phyloP scores from a whole-genome alignment of 2,888 invertebrate genomes.

The Chydorus sphaericus region DNA sequence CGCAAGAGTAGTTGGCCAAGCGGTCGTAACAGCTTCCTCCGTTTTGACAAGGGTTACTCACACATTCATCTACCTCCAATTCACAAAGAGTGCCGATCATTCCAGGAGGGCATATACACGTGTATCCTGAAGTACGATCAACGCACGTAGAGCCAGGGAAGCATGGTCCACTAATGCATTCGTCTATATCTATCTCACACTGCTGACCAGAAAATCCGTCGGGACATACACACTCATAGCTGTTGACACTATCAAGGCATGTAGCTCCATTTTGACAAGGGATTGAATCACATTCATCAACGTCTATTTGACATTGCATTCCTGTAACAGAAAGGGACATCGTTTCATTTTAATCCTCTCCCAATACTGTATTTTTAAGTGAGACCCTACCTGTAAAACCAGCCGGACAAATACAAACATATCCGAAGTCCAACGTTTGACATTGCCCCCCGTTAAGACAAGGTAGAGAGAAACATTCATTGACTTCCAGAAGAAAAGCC shows the following conservation, averaged over 20 bases:
- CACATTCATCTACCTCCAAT: constrained; percentile 22
- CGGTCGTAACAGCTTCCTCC: constrained; percentile 25
- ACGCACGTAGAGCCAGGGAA: constrained; percentile 32
- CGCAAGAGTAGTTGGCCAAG: constrained; percentile 32
- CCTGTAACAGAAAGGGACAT: no score
- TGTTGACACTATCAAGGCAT: constrained; percentile 34
- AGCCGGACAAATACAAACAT: constrained; percentile 35
- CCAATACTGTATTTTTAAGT: constrained; percentile 13
- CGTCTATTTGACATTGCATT: constrained; percentile 36
- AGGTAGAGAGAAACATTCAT: constrained; percentile 36
- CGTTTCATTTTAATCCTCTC: constrained; percentile 18
- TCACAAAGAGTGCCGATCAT: constrained; percentile 24
- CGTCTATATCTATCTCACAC: constrained; percentile 36
- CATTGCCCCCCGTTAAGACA: constrained; percentile 34
- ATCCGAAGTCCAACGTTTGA: constrained; percentile 25
- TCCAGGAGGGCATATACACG: constrained; percentile 24
- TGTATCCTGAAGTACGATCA: constrained; percentile 21
- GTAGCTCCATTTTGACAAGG: constrained; percentile 39
- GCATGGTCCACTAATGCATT: constrained; percentile 44
- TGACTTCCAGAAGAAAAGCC: constrained; percentile 21
- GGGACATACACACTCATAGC: constrained; percentile 32
- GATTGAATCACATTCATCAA: constrained; percentile 39
- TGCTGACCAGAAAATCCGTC: constrained; percentile 22
- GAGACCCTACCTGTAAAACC: no score
- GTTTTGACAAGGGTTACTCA: constrained; percentile 26